A percentile compares a stretch with the other conserved stretches of the same genome.
Conservation (phyloP, 1,140 invertebrate species). For the Ectropis grisescens region DNA sequence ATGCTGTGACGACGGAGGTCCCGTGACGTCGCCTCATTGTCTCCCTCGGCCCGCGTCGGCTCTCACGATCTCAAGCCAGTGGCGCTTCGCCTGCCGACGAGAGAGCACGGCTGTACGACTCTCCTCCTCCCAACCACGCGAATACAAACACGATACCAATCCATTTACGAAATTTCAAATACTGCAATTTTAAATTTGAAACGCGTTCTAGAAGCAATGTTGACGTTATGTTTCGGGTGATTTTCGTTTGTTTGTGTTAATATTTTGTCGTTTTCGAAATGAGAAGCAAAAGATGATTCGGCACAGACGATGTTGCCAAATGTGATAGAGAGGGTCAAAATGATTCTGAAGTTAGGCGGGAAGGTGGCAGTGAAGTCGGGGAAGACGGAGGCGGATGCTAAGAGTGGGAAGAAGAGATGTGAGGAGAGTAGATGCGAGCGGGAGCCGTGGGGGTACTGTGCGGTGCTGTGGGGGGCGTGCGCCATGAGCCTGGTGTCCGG, state of each 20-base stretch:
- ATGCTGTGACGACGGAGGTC: no score
- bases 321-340: slow-evolving; percentile 21
- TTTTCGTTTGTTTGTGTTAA: no score
- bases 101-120: slow-evolving; percentile 17
- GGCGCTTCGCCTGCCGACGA: slow-evolving; percentile 27
- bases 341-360: slow-evolving; percentile 56
- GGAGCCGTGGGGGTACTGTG: slow-evolving; percentile 58
- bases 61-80: slow-evolving; percentile 1
- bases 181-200: no score
- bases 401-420: slow-evolving; percentile 34
- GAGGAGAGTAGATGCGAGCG: slow-evolving; percentile 42
- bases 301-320: no score
- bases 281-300: no score
- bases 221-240: neutral
- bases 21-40: slow-evolving; percentile 11
- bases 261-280: no score
- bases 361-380: slow-evolving; percentile 32
- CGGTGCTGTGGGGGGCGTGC: slow-evolving; percentile 63
- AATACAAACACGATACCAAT: slow-evolving; percentile 47
- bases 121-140: slow-evolving; percentile 9
- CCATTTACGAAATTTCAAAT: no score
- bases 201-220: no score
- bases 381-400: slow-evolving; percentile 27
- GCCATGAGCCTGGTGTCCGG: slow-evolving; percentile 60
- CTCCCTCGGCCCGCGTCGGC: slow-evolving; percentile 6